Evolutionary conservation across 2,888 invertebrate genomes (phyloP).

Genomic region (Callosobruchus maculatus): DNA sequence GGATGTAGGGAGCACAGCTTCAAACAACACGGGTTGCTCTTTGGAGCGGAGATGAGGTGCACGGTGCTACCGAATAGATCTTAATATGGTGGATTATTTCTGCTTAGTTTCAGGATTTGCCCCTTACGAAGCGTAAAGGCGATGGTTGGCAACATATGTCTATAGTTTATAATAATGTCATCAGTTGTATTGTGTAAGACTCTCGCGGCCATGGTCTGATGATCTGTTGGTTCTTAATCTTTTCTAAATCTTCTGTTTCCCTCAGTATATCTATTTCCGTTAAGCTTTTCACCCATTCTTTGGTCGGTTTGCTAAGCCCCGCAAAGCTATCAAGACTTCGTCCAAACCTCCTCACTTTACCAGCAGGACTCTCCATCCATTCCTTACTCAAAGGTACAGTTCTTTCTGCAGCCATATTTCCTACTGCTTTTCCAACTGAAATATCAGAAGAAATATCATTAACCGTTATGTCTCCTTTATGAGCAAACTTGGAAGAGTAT

Average conservation of each 20-base stretch:
- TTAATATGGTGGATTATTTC: no score
- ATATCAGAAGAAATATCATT: conserved; percentile 24
- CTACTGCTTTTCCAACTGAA: conserved; percentile 20
- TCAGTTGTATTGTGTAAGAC: no score
- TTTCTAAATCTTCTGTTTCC: neutral
- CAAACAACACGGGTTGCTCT: neutral
- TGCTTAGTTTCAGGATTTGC: no score
- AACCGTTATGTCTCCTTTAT: conserved; percentile 11
- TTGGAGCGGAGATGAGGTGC: neutral
- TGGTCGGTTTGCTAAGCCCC: neutral
- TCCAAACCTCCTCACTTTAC: neutral
- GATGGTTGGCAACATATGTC: no score
- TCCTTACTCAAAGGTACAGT: conserved; percentile 38
- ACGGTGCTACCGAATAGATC: no score
- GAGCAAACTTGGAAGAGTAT: conserved; percentile 20
- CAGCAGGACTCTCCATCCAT: conserved; percentile 16
- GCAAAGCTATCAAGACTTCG: neutral
- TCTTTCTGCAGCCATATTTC: conserved; percentile 3
- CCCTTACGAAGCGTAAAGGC: no score
- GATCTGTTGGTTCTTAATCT: neutral
- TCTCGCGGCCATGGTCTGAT: no score
- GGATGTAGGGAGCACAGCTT: neutral
- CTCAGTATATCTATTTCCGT: neutral
- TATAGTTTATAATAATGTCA: no score
- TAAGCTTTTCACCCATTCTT: neutral